phyloP scores from a whole-genome alignment of 64 coral and sea anemone species.

The Astreopora myriophthalma region DNA sequence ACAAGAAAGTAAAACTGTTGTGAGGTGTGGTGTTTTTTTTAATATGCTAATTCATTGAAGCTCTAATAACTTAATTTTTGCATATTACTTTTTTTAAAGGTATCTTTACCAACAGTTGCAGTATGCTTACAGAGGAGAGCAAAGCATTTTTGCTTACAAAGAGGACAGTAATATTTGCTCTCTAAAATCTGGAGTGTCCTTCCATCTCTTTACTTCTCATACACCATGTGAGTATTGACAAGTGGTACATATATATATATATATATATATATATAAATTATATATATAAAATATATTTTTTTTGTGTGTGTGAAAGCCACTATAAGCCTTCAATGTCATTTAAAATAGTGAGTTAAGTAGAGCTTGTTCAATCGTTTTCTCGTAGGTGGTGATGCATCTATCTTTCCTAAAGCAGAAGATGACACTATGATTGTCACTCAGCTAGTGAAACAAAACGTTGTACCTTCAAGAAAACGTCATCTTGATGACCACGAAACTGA shows the following conservation, averaged over 20 bases:
- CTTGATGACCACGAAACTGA: neutral
- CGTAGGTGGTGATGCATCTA: constrained; percentile 96
- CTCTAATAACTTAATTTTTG: too few relatives aligned
- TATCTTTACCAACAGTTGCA: constrained; percentile 87
- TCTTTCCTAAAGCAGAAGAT: constrained; percentile 86
- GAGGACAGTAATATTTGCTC: constrained; percentile 43
- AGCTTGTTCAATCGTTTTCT: neutral
- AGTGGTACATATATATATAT: too few relatives aligned
- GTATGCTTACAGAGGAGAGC: constrained; percentile 35
- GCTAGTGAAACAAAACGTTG: neutral
- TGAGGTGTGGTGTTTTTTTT: too few relatives aligned
- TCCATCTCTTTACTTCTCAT: constrained; percentile 95
- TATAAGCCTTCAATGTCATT: too few relatives aligned
- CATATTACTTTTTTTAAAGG: constrained; percentile 37
- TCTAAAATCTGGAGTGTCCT: constrained; percentile 76
- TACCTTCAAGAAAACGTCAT: neutral
- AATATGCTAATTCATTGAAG: too few relatives aligned
- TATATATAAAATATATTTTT: too few relatives aligned
- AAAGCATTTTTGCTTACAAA: constrained; percentile 71
- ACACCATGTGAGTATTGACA: constrained; percentile 92
- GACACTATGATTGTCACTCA: constrained; percentile 21
- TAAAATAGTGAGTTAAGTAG: too few relatives aligned
- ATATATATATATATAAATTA: too few relatives aligned
- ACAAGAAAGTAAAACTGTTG: neutral
- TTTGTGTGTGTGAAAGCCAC: too few relatives aligned